Evolutionary conservation across 2,797 vertebrate genomes (phyloP).

Genomic region (Melanotaenia trifasciata): DNA sequence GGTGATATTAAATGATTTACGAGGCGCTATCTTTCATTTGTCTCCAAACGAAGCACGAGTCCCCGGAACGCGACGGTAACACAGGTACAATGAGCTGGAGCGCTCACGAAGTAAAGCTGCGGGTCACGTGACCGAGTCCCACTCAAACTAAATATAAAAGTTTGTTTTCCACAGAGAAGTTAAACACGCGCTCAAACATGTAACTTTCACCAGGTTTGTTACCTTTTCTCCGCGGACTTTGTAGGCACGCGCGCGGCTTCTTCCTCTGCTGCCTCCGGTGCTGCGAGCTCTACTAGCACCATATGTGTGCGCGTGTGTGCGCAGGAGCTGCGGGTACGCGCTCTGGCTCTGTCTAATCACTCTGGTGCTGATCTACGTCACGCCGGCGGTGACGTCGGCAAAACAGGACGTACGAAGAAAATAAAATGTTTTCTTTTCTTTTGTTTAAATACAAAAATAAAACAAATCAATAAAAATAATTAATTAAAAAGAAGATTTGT

Average conservation of each 20-base stretch:
- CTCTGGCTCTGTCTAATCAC: not conserved
- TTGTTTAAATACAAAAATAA: too few relatives aligned
- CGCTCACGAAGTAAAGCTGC: not conserved
- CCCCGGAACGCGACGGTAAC: not conserved
- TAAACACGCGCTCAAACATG: not conserved
- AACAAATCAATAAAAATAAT: too few relatives aligned
- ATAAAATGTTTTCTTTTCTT: too few relatives aligned
- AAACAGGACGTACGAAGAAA: not conserved
- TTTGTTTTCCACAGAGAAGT: not conserved
- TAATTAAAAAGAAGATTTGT: too few relatives aligned
- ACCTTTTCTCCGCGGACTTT: slow-evolving; percentile 1
- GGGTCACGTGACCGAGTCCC: not conserved
- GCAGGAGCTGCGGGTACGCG: too few relatives aligned
- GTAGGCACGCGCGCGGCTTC: not conserved
- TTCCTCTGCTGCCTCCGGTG: not conserved
- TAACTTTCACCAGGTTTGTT: not conserved
- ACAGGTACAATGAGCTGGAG: not conserved
- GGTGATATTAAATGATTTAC: too few relatives aligned
- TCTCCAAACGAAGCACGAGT: too few relatives aligned
- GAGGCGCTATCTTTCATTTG: too few relatives aligned
- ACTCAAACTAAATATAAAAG: not conserved
- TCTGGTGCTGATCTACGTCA: slow-evolving; percentile 23
- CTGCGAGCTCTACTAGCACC: not conserved
- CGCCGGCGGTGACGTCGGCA: slow-evolving; percentile 11
- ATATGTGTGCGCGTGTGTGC: not conserved